phyloP scores from a whole-genome alignment of 1,140 invertebrate species.

The Gryllus bimaculatus region DNA sequence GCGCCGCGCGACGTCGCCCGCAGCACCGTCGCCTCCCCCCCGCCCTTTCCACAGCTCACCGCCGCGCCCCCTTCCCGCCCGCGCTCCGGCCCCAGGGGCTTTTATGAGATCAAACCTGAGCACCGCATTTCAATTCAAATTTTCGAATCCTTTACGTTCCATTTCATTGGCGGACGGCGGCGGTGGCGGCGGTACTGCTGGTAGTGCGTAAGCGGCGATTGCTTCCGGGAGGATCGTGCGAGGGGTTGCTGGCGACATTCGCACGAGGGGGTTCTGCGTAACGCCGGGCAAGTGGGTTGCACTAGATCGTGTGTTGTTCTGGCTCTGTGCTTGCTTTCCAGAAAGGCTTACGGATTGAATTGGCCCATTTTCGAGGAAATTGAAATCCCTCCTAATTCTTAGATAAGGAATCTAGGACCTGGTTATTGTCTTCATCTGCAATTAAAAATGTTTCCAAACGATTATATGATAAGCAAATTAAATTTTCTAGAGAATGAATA shows the following conservation, averaged over 20 bases:
- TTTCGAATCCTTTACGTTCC: conserved; percentile 18
- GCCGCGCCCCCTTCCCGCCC: neutral
- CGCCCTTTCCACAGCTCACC: neutral
- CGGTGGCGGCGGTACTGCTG: neutral
- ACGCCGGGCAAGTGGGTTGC: too few species aligned
- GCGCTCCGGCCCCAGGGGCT: neutral
- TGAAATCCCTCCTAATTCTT: too few species aligned
- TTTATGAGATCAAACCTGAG: conserved; percentile 15
- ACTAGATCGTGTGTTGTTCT: too few species aligned
- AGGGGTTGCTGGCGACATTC: neutral
- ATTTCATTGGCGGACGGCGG: conserved; percentile 12
- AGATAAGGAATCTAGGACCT: too few species aligned
- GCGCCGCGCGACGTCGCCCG: neutral
- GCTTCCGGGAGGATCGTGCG: neutral
- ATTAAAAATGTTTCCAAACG: too few species aligned
- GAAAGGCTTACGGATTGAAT: too few species aligned
- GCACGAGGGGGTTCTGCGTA: too few species aligned
- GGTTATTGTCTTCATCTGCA: too few species aligned
- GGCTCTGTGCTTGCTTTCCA: too few species aligned
- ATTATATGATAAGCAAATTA: too few species aligned
- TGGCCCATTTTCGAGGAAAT: too few species aligned
- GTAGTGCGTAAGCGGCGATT: neutral
- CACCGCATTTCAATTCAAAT: conserved; percentile 16
- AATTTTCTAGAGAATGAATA: too few species aligned
- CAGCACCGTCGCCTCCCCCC: neutral